phyloP scores from a whole-genome alignment of 1,140 invertebrate genomes.

The Pomacea maculata region DNA sequence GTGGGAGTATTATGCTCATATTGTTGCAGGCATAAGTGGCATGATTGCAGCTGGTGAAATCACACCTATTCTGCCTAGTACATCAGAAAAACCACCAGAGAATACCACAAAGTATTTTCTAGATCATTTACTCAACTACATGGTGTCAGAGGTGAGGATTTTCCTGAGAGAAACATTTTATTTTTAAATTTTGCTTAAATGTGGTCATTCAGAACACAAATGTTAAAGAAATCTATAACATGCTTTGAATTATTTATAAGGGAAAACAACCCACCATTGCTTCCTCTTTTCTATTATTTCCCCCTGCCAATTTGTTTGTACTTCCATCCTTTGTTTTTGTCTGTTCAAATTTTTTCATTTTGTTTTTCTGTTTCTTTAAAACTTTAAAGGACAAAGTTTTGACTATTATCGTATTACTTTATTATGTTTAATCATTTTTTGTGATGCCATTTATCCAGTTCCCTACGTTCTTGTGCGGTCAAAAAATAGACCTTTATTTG shows the following conservation, averaged over 20 bases:
- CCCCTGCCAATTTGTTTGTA: background rate
- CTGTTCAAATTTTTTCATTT: no score
- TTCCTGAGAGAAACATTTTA: background rate
- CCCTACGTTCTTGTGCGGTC: no score
- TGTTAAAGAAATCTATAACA: no score
- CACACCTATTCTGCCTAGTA: constrained; percentile 82
- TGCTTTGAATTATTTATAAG: no score
- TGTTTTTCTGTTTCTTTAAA: background rate
- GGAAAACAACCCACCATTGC: no score
- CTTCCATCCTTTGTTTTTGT: no score
- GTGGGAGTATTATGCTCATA: no score
- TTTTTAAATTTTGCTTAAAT: no score
- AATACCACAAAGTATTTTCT: constrained; percentile 88
- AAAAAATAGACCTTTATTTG: no score
- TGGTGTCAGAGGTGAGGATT: constrained; percentile 81
- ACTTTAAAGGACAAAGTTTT: background rate
- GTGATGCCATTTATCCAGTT: no score
- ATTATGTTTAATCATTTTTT: no score
- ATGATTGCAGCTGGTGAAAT: constrained; percentile 80
- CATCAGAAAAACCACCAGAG: constrained; percentile 87
- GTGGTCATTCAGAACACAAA: no score
- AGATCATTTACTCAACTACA: constrained; percentile 87
- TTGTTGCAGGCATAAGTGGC: constrained; percentile 70
- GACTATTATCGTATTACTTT: background rate
- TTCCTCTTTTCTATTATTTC: background rate